A percentile compares a stretch with the other conserved stretches of the same genome.
Conservation (phyloP, 2,888 invertebrate species). For the Mythimna lalbum region DNA sequence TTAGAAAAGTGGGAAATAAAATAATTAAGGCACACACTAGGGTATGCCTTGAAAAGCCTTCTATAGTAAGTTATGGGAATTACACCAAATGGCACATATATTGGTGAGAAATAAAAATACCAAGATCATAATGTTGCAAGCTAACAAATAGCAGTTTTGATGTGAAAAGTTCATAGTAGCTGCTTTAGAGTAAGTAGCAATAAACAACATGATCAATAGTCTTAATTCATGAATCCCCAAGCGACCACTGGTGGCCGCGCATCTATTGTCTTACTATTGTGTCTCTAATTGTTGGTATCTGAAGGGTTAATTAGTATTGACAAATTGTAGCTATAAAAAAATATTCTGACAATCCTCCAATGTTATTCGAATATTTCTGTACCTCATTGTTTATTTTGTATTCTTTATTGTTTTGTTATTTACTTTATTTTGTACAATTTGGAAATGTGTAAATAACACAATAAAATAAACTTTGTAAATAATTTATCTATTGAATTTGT, state of each 20-base stretch:
- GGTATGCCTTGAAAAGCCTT: not conserved
- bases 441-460: slow-evolving; percentile 48
- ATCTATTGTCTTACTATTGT: no score
- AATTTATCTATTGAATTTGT: slow-evolving; percentile 56
- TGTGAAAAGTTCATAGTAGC: not conserved
- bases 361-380: slow-evolving; percentile 38
- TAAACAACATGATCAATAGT: not conserved
- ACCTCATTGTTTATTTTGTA: slow-evolving; percentile 7
- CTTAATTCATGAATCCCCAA: no score
- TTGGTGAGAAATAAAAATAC: not conserved
- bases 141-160: not conserved
- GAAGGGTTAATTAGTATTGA: slow-evolving; percentile 6
- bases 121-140: not conserved
- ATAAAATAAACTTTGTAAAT: slow-evolving; percentile 65
- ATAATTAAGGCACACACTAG: no score
- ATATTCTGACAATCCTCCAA: slow-evolving; percentile 13
- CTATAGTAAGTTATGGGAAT: not conserved
- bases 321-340: not conserved
- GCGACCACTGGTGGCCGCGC: no score
- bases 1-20: no score
- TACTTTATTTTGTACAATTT: slow-evolving; percentile 33
- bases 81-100: not conserved
- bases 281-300: no score
- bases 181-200: not conserved
- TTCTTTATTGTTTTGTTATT: slow-evolving; percentile 48